Conservation (phyloP, 2,888 invertebrate genomes). For the Drosophila stalkeri region DNA sequence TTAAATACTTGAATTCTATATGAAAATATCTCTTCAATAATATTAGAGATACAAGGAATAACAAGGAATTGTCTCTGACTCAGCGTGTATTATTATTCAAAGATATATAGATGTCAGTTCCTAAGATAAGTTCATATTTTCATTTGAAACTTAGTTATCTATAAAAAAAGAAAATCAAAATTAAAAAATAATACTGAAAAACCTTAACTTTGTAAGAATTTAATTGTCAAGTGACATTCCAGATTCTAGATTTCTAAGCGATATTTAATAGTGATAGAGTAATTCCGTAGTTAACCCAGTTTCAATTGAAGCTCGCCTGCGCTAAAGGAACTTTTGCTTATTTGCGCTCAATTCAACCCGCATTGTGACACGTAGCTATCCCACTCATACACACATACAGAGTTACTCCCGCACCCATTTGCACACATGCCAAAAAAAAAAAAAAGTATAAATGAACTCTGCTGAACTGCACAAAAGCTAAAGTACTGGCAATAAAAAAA, state of each 20-base stretch:
- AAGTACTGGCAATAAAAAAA: constrained; percentile 58
- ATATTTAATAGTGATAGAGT: background rate
- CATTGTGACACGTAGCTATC: constrained; percentile 60
- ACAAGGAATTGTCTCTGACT: too few relatives aligned
- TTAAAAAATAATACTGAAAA: too few relatives aligned
- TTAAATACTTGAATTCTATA: too few relatives aligned
- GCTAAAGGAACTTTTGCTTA: constrained; percentile 7
- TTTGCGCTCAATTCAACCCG: constrained; percentile 24
- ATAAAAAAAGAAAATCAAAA: too few relatives aligned
- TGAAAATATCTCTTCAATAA: too few relatives aligned
- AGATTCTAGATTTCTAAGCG: background rate
- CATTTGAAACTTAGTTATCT: background rate
- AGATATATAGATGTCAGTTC: background rate
- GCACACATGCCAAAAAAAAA: constrained; percentile 51
- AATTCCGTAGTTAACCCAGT: constrained; percentile 35
- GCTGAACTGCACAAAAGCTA: constrained; percentile 62
- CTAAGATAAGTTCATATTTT: background rate
- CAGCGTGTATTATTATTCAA: background rate
- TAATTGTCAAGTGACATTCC: background rate
- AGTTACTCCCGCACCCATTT: constrained; percentile 23
- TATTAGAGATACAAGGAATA: too few relatives aligned
- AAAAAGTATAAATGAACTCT: constrained; percentile 60
- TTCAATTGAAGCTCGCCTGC: constrained; percentile 8
- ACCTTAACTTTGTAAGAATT: background rate
- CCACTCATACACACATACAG: constrained; percentile 9